These are phyloP conservation scores for Homalodisca vitripennis DNA, from an alignment of 1,140 invertebrate genomes.

Conservation along the genomic window DNA sequence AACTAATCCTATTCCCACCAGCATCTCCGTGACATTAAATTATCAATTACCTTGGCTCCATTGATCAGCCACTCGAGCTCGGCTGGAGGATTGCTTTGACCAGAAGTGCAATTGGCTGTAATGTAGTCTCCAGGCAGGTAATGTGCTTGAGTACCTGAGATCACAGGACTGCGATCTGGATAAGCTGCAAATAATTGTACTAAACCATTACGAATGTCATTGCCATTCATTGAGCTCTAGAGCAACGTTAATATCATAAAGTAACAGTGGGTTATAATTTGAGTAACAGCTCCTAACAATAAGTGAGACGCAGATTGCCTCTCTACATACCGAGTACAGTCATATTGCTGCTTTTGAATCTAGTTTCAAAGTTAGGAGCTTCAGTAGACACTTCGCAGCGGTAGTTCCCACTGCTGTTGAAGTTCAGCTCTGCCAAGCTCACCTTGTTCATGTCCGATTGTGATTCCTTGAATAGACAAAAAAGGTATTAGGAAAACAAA, in stretches of 20 bases:
- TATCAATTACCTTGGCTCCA: conserved; percentile 62
- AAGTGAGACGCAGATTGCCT: not conserved
- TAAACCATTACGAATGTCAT: too few species aligned
- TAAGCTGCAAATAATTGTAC: too few species aligned
- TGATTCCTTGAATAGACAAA: too few species aligned
- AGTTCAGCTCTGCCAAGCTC: conserved; percentile 37
- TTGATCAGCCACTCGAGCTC: conserved; percentile 85
- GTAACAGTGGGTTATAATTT: not conserved
- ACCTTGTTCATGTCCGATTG: conserved; percentile 39
- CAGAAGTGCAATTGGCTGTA: conserved; percentile 72
- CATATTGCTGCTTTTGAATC: conserved; percentile 65
- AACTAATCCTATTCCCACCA: too few species aligned
- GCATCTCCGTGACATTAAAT: not conserved
- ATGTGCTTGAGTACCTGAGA: conserved; percentile 65
- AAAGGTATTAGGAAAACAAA: too few species aligned
- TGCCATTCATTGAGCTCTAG: too few species aligned
- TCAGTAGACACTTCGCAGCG: conserved; percentile 83
- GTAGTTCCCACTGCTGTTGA: conserved; percentile 51
- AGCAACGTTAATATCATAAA: not conserved
- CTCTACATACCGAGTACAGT: conserved; percentile 67
- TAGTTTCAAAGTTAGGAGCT: conserved; percentile 81
- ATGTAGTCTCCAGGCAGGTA: conserved; percentile 70
- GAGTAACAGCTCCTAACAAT: not conserved
- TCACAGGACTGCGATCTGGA: conserved; percentile 63
- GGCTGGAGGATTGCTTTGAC: conserved; percentile 74